Evolutionary conservation across 2,797 vertebrate species (phyloP).

Genomic region (Liparis tanakae): DNA sequence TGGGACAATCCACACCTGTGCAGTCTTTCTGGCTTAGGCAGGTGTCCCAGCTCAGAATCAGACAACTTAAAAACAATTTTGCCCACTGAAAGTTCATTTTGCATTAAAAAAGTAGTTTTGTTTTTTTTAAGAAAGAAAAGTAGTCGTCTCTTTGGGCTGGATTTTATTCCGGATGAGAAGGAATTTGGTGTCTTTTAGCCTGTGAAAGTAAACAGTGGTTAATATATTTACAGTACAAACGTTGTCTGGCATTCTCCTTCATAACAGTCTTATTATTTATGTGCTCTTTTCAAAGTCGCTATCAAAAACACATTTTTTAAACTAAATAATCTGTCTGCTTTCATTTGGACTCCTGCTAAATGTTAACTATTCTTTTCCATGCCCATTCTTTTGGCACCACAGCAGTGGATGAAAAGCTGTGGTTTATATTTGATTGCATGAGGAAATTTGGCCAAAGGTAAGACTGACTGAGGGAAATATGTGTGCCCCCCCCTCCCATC

Average conservation of each 20-base stretch:
- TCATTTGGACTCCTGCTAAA: constrained; percentile 51
- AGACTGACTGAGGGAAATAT: constrained; percentile 38
- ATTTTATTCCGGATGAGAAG: constrained; percentile 35
- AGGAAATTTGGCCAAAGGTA: constrained; percentile 56
- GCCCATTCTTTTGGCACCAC: constrained; percentile 32
- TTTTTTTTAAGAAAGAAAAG: neutral
- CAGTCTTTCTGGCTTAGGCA: constrained; percentile 85
- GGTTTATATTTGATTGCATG: constrained; percentile 49
- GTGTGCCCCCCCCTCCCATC: constrained; percentile 2
- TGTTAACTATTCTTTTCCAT: constrained; percentile 46
- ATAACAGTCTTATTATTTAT: constrained; percentile 36
- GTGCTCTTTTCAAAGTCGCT: constrained; percentile 18
- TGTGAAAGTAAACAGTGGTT: constrained; percentile 75
- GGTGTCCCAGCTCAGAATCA: constrained; percentile 56
- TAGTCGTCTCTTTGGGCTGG: constrained; percentile 20
- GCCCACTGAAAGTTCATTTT: constrained; percentile 71
- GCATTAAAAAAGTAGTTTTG: neutral
- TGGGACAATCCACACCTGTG: constrained; percentile 85
- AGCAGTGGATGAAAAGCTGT: constrained; percentile 24
- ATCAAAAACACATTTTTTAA: constrained; percentile 37
- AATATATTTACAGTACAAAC: constrained; percentile 43
- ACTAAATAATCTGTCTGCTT: constrained; percentile 42
- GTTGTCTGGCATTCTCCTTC: constrained; percentile 22
- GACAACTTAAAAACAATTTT: constrained; percentile 45
- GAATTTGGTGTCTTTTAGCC: constrained; percentile 45